These are phyloP conservation scores for Tineola bisselliella DNA, from an alignment of 2,888 invertebrate species.

Conservation along the genomic window DNA sequence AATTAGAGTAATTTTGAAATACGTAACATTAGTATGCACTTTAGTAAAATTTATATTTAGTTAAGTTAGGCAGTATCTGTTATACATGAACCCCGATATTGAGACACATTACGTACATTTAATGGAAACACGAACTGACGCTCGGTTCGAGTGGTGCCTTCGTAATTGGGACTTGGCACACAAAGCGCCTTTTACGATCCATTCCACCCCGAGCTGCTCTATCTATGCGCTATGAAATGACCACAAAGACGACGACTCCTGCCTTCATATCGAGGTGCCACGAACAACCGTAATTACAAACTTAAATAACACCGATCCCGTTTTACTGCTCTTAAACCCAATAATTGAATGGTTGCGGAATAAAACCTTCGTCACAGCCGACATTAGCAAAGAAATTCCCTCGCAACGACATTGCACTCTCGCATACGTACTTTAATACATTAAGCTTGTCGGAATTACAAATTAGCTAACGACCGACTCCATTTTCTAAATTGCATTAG, in stretches of 20 bases:
- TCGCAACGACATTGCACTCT: neutral
- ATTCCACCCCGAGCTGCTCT: slow-evolving; percentile 26
- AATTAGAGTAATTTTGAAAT: neutral
- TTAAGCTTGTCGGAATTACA: slow-evolving; percentile 5
- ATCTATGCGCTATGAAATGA: slow-evolving; percentile 30
- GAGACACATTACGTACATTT: slow-evolving; percentile 5
- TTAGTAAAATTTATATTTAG: neutral
- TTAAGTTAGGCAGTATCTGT: neutral
- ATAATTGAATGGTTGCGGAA: neutral
- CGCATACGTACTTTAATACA: neutral
- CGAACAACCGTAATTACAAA: slow-evolving; percentile 1
- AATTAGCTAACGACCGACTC: neutral
- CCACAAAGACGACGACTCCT: slow-evolving; percentile 13
- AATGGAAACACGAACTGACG: slow-evolving; percentile 12
- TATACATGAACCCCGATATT: neutral
- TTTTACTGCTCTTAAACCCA: neutral
- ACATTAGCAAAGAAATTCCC: neutral
- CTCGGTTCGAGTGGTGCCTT: slow-evolving; percentile 12
- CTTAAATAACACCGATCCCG: neutral
- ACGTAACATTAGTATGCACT: neutral
- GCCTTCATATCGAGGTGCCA: neutral
- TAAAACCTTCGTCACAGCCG: neutral
- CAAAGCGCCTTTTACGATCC: slow-evolving; percentile 39
- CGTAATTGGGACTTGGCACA: slow-evolving; percentile 45
- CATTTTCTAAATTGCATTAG: slow-evolving; percentile 3